These are phyloP conservation scores for Burhinus oedicnemus DNA, from an alignment of 2,113 vertebrate genomes.

Conservation along the genomic window DNA sequence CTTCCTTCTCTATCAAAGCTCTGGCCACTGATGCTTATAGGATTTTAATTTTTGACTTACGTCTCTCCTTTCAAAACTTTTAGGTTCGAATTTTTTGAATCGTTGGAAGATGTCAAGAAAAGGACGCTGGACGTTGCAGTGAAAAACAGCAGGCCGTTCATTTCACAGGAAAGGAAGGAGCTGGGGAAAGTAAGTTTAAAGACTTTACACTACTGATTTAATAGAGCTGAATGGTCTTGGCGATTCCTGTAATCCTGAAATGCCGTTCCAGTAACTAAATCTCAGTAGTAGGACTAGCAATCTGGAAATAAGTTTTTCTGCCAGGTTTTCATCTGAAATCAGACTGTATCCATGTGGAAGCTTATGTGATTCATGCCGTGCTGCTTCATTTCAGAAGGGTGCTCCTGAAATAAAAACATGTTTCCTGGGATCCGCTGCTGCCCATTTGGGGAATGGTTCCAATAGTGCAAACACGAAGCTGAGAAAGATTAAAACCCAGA, in stretches of 20 bases:
- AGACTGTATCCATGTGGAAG: neutral
- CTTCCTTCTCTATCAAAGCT: neutral
- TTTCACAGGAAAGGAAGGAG: conserved; percentile 88
- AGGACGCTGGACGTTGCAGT: conserved; percentile 89
- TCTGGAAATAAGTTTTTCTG: neutral
- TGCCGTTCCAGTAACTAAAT: neutral
- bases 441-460: accelerated
- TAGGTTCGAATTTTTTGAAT: conserved; percentile 91
- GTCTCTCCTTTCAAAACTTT: neutral
- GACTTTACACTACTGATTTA: neutral
- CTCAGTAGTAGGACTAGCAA: neutral
- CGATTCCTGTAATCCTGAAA: neutral
- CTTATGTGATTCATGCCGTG: neutral
- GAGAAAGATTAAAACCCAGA: neutral
- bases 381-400: neutral
- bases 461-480: accelerated
- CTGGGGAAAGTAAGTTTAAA: conserved; percentile 85
- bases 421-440: neutral
- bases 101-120: conserved; percentile 82
- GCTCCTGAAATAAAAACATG: neutral
- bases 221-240: neutral
- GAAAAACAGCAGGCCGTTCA: conserved; percentile 89
- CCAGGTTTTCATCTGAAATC: neutral
- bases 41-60: neutral
- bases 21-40: neutral